These are phyloP conservation scores for Chelon auratus DNA, from an alignment of 2,797 vertebrate species.

Conservation along the genomic window DNA sequence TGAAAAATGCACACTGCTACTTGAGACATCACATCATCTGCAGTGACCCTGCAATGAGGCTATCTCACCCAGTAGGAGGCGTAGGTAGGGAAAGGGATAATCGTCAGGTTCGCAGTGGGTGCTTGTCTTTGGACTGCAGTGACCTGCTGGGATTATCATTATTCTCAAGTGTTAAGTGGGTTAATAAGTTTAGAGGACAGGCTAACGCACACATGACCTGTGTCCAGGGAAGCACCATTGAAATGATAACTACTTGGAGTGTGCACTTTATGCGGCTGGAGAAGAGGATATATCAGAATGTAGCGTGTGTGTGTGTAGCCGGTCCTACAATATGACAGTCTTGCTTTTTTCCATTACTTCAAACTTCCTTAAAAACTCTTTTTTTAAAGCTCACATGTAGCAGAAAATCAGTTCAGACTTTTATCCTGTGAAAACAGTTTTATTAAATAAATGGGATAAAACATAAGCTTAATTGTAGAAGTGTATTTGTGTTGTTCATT, in stretches of 20 bases:
- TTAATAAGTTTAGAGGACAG: slow-evolving; percentile 30
- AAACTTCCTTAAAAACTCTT: too few relatives aligned
- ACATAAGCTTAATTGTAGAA: slow-evolving; percentile 5
- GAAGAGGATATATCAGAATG: background rate
- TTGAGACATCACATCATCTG: slow-evolving; percentile 50
- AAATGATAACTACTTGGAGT: background rate
- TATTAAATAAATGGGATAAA: slow-evolving; percentile 1
- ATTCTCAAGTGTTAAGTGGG: slow-evolving; percentile 32
- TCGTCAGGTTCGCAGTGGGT: slow-evolving; percentile 37
- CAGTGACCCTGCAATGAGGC: slow-evolving; percentile 42
- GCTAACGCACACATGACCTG: slow-evolving; percentile 14
- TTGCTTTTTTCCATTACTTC: too few relatives aligned
- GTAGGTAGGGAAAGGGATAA: slow-evolving; percentile 44
- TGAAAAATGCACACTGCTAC: slow-evolving; percentile 32
- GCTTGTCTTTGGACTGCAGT: slow-evolving; percentile 19
- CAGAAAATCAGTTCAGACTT: background rate
- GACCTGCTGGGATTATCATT: slow-evolving; percentile 42
- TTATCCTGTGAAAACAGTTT: background rate
- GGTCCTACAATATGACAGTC: background rate
- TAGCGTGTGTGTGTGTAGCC: background rate
- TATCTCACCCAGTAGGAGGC: slow-evolving; percentile 37
- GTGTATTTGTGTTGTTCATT: background rate
- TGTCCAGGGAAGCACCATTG: background rate
- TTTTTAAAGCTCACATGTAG: too few relatives aligned
- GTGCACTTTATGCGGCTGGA: background rate